Evolutionary conservation across 2,797 vertebrate species (phyloP).

Genomic region (Sebastes iracundus): DNA sequence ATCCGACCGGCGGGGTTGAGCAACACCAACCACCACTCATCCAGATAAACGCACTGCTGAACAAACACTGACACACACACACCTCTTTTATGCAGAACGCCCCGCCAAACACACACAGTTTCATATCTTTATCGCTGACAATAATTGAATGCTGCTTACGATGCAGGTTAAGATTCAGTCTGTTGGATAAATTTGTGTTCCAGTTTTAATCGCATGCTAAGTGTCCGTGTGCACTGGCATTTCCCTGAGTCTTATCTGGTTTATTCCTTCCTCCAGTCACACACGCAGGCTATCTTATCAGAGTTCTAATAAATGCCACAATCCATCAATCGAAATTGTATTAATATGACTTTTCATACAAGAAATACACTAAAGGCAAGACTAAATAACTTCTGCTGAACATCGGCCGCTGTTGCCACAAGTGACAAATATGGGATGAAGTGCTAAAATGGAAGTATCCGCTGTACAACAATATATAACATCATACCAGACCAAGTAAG

Average conservation of each 20-base stretch:
- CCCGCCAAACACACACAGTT: constrained; percentile 11
- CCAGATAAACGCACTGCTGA: neutral
- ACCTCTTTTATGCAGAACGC: constrained; percentile 14
- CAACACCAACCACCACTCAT: constrained; percentile 15
- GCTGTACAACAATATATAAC: neutral
- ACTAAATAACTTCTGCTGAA: neutral
- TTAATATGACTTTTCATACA: neutral
- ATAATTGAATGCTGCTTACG: accelerated
- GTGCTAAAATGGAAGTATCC: neutral
- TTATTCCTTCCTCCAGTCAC: neutral
- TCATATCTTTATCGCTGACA: neutral
- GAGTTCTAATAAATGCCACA: neutral
- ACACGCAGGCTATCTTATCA: neutral
- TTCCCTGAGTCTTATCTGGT: neutral
- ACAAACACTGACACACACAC: constrained; percentile 14
- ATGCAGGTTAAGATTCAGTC: neutral
- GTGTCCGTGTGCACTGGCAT: neutral
- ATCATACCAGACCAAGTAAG: neutral
- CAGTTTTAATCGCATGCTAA: neutral
- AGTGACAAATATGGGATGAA: neutral
- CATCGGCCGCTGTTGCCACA: neutral
- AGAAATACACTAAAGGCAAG: neutral
- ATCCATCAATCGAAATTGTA: neutral
- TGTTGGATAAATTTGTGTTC: neutral
- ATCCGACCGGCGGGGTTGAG: constrained; percentile 38